Evolutionary conservation across 2,113 vertebrate species (phyloP), one percentile per base, ranked within the genome.

Genomic region (Sialia sialis): DNA sequence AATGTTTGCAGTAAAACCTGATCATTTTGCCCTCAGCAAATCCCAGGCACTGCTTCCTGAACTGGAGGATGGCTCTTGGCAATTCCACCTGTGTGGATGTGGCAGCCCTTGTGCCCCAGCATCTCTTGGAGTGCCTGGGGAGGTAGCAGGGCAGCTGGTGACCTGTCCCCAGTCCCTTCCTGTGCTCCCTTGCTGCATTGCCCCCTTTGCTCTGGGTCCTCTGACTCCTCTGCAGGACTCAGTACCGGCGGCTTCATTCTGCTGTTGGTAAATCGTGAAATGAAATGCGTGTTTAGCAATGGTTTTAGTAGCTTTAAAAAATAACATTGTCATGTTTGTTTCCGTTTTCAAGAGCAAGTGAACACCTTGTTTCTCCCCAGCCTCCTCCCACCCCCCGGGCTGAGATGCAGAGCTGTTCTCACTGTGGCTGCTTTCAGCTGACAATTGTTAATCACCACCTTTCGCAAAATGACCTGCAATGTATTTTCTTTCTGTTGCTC

Each of bases 331-430:
- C 13, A 0, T 2, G 9, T 38, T 78, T 69, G 27, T 73, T 66
- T 49, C 59, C 17, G 0, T 52, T 89, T 52, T 51, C 29, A 63
- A 46, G 34, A 85, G 29, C 72, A 46, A 2, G 11, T 32, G 8
- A 89, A 58, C 43, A 11, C 56, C 36, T 59, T 8, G 8, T 73
- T 82, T 54, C 39, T 60, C 29, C 56, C 39, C 29, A 22, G 3
- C 55, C 73, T 69, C 27, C 60, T 22, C 39, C 22, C 17, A 2
- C 36, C 43, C 39, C 54, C 34, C 49, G 20, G 83, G 32, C 55
- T 0, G 0, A 74, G 79, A n/a, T 48, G 84, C 83, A 6, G 60
- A 75, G 52, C 9, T 2, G 2, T 16, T 51, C 41, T 32, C 2
- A 38, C 68, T 0, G 1, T 0, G 0, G 38, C 60, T 36, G 69